Conservation (phyloP, 2,888 invertebrate species). For the Acronicta alni region DNA sequence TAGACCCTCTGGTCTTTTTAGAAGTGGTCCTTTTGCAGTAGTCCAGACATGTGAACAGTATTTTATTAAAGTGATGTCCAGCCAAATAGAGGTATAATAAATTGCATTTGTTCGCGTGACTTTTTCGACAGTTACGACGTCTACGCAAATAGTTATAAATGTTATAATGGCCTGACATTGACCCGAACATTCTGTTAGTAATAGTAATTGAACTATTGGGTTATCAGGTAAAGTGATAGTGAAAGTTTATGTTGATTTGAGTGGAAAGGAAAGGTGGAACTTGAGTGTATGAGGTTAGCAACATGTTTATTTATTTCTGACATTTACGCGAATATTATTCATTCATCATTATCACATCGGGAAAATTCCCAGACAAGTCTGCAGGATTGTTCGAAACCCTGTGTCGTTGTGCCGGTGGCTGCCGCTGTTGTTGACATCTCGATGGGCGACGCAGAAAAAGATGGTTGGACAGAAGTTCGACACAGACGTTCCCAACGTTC, state of each 20-base stretch:
- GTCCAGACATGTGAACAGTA: not conserved
- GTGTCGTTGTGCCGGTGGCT: too few relatives aligned
- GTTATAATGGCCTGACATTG: slow-evolving; percentile 48
- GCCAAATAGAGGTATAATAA: slow-evolving; percentile 54
- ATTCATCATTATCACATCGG: too few relatives aligned
- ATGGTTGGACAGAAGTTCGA: too few relatives aligned
- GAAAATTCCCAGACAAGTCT: too few relatives aligned
- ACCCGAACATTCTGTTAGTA: slow-evolving; percentile 31
- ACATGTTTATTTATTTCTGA: too few relatives aligned
- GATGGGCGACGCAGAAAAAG: too few relatives aligned
- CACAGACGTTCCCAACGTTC: too few relatives aligned
- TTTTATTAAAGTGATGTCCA: slow-evolving; percentile 43
- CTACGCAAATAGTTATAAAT: slow-evolving; percentile 39
- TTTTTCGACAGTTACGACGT: slow-evolving; percentile 52
- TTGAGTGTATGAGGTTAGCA: not conserved
- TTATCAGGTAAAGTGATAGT: slow-evolving; percentile 18
- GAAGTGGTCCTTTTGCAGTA: slow-evolving; percentile 11
- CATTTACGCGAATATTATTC: too few relatives aligned
- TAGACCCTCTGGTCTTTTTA: too few relatives aligned
- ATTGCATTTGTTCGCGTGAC: slow-evolving; percentile 60
- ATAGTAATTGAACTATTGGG: slow-evolving; percentile 35
- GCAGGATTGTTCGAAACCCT: too few relatives aligned
- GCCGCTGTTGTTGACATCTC: too few relatives aligned
- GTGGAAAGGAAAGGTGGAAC: not conserved
- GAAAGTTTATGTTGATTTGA: slow-evolving; percentile 33